Base-by-base conservation (phyloP, 2,113 vertebrate genomes). In the Oryzias woworae region DNA sequence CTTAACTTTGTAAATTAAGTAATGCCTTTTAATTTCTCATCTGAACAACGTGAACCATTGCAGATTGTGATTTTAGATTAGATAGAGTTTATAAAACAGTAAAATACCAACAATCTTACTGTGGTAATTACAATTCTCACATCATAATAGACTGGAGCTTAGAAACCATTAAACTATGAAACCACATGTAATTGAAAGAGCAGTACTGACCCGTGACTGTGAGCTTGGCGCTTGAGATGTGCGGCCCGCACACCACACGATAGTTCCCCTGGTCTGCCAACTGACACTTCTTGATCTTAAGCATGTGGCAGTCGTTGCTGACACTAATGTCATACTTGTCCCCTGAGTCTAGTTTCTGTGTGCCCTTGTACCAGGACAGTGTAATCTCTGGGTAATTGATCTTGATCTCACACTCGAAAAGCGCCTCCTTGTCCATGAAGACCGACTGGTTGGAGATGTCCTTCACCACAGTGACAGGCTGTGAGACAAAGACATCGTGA, bases 321-420 rank as follows among this genome's bases (percentile, higher is more conserved):
- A 97, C 87, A 76, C 76, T 93, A 85, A 98, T 98, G 79, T 95
- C 90, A 58, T 96, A 97, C 85, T 98, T 97, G 65, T 94, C 88
- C 69, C 67, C 91, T 51, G 89, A 91, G 53, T 96, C 94, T 80
- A 99, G 88, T 84, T 97, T 99, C 81, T 95, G 94, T 2, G 97
- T 99, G 59, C 97, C 97, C 80, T 96, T 98, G 89, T 99, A 99
- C 97, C 97, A 99, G 31, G 97, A 96, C 53, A 99, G 92, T 7
- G 93, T 94, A 85, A 99, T 98, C 92, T 99, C 97, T 41, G 97
- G 96, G 84, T 98, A 99, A 86, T 99, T 99, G 88, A 99, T 99
- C 88, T 96, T 98, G 82, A 99, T 90, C 77, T 96, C 92, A 66
- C 96, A 98, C 91, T 98, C 96, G 84, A 98, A 99, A 65, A 91